These are phyloP conservation scores for Muntiacus reevesi DNA, from an alignment of 2,113 vertebrate species.

Conservation along the genomic window DNA sequence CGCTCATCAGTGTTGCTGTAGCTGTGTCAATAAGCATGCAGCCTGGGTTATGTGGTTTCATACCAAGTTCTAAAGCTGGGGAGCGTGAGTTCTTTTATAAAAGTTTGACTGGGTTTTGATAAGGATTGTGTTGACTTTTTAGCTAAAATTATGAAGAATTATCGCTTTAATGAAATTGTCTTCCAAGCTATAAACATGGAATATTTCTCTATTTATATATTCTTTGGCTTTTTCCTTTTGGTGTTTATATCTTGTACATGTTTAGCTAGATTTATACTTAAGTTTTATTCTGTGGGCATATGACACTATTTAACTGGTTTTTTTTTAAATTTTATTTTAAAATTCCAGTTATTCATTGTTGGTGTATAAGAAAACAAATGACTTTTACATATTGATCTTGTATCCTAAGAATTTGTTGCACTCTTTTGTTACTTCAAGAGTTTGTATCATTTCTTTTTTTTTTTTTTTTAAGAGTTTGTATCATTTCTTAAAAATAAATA, in stretches of 20 bases:
- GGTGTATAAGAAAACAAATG: neutral
- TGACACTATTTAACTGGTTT: neutral
- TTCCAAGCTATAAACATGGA: neutral
- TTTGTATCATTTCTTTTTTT: neutral
- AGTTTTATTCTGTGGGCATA: neutral
- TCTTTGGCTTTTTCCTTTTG: neutral
- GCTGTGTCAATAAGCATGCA: neutral
- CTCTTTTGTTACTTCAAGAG: neutral
- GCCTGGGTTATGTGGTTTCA: neutral
- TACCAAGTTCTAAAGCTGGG: neutral
- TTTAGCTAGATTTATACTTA: neutral
- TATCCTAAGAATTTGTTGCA: neutral
- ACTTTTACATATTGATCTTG: neutral
- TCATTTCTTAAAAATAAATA: neutral
- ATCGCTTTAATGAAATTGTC: neutral
- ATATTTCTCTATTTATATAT: neutral
- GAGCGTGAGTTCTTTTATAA: neutral
- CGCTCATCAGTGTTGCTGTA: neutral
- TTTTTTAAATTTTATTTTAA: neutral
- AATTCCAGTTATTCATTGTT: neutral
- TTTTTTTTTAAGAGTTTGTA: neutral
- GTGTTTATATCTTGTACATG: neutral
- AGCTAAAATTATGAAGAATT: neutral
- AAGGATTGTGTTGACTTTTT: neutral
- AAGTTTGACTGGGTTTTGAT: neutral